Percentiles rank a stretch among this genome's conserved stretches.
Evolutionary conservation across 2,888 invertebrate genomes (phyloP).

Genomic region (Agonopterix arenella): DNA sequence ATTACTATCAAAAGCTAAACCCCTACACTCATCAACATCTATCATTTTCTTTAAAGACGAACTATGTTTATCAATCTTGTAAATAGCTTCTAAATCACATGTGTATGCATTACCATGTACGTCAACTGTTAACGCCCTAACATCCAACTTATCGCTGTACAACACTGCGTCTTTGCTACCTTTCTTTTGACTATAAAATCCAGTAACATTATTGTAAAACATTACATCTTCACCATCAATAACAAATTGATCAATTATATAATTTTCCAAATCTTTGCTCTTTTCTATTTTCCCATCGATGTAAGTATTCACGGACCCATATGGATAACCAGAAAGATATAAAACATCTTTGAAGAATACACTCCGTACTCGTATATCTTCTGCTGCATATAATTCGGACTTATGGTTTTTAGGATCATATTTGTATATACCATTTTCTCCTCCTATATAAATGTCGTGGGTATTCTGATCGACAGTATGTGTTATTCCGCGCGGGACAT

Average conservation of each 20-base stretch:
- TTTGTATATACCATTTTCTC: background rate
- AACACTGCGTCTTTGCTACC: slow-evolving; percentile 38
- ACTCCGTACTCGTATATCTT: background rate
- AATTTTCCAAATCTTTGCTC: too few relatives aligned
- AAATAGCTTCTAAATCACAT: slow-evolving; percentile 46
- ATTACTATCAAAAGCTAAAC: too few relatives aligned
- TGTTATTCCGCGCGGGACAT: background rate
- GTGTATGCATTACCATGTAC: slow-evolving; percentile 37
- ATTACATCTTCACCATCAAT: slow-evolving; percentile 13
- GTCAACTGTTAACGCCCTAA: slow-evolving; percentile 44
- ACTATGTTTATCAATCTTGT: slow-evolving; percentile 14
- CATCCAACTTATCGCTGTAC: slow-evolving; percentile 20
- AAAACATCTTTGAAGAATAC: background rate
- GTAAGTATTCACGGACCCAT: too few relatives aligned
- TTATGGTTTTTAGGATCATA: background rate
- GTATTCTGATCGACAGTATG: background rate
- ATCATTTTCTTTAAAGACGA: too few relatives aligned
- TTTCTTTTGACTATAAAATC: slow-evolving; percentile 44
- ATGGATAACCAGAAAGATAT: too few relatives aligned
- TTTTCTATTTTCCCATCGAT: too few relatives aligned
- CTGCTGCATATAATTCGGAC: background rate
- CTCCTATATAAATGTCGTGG: background rate
- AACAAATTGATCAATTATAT: too few relatives aligned
- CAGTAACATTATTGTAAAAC: slow-evolving; percentile 48
- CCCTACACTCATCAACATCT: too few relatives aligned